Evolutionary conservation across 2,113 vertebrate genomes (phyloP).

Genomic region (Sus scrofa): DNA sequence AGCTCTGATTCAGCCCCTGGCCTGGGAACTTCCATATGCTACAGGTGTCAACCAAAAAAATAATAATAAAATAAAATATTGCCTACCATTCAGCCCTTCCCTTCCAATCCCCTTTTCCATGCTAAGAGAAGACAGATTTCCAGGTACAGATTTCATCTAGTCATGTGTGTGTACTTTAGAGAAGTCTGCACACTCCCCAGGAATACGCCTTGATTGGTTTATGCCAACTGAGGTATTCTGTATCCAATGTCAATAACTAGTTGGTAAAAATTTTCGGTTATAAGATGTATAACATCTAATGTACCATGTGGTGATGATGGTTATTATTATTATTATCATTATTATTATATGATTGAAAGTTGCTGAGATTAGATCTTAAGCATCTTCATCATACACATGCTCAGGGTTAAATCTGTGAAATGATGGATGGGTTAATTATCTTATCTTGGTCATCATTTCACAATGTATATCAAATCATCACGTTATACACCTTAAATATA

Average conservation of each 20-base stretch:
- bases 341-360: too few relatives aligned
- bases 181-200: neutral
- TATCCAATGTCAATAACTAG: neutral
- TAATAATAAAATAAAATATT: too few relatives aligned
- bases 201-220: neutral
- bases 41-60: too few relatives aligned
- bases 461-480: neutral
- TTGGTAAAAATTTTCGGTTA: neutral
- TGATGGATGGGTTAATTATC: neutral
- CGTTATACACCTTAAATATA: neutral
- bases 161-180: neutral
- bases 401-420: neutral
- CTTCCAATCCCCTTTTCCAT: neutral
- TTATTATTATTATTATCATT: too few relatives aligned
- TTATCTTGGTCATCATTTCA: neutral
- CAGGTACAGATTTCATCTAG: neutral
- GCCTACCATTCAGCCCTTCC: neutral
- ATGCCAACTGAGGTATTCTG: neutral
- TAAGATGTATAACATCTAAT: neutral
- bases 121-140: neutral
- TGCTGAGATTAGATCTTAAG: neutral
- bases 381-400: neutral
- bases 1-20: too few relatives aligned
- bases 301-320: neutral
- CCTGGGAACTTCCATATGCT: too few relatives aligned